Conservation (phyloP, 1,140 invertebrate genomes). For the Drosophila ananassae region DNA sequence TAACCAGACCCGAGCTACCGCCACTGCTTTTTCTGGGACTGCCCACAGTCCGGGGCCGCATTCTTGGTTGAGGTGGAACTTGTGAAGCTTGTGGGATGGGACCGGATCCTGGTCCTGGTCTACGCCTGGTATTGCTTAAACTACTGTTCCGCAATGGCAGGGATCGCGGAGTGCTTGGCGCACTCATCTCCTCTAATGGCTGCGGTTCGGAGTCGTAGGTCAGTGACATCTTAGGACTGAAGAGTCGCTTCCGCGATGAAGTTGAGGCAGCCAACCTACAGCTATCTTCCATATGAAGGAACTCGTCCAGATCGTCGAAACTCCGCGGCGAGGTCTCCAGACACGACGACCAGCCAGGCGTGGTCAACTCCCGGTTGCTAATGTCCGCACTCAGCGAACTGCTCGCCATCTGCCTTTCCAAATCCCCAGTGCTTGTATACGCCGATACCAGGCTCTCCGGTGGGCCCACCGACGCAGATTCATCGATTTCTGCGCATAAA, state of each 20-base stretch:
- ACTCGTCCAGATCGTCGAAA: conserved; percentile 5
- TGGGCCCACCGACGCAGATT: conserved; percentile 15
- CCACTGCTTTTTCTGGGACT: conserved; percentile 1
- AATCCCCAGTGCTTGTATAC: conserved; percentile 52
- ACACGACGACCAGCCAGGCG: conserved; percentile 3
- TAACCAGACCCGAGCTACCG: neutral
- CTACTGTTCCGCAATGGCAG: conserved; percentile 34
- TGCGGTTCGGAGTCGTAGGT: conserved; percentile 42
- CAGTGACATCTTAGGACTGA: conserved; percentile 5
- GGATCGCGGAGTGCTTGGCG: conserved; percentile 36
- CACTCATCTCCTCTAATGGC: conserved; percentile 7
- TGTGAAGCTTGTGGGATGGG: neutral
- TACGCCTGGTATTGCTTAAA: conserved; percentile 32
- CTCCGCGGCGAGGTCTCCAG: conserved; percentile 7
- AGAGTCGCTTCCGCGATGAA: conserved; percentile 51
- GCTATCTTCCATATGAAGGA: neutral
- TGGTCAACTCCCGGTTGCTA: neutral
- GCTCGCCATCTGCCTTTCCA: conserved; percentile 3
- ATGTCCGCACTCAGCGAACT: neutral
- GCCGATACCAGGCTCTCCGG: conserved; percentile 7
- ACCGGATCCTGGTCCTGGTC: neutral
- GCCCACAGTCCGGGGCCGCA: neutral
- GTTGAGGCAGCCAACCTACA: neutral
- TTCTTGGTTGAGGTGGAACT: neutral
- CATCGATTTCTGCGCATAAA: conserved; percentile 62